Percentiles rank a stretch among this genome's conserved stretches.
phyloP scores from a whole-genome alignment of 2,113 vertebrate species.

The Orcinus orca region DNA sequence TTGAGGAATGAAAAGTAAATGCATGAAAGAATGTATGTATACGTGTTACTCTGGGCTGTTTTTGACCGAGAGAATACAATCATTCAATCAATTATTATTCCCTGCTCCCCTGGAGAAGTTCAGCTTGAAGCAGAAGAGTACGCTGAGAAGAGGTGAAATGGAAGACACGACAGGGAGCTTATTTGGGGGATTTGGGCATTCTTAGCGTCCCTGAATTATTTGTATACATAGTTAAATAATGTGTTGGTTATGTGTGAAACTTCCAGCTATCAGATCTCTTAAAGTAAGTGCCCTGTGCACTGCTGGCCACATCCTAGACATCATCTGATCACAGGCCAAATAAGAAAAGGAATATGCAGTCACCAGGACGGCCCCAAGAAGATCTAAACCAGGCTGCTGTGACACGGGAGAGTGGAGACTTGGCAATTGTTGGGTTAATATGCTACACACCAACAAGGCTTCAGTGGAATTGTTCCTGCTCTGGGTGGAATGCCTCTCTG shows the following conservation, averaged over 20 bases:
- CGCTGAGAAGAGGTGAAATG: background rate
- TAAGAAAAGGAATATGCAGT: background rate
- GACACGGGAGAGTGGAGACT: too few species aligned
- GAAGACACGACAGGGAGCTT: background rate
- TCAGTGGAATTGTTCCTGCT: background rate
- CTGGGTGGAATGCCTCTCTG: background rate
- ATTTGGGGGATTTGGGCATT: accelerated
- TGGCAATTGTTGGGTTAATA: accelerated
- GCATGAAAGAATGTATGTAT: accelerated
- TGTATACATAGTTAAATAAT: background rate
- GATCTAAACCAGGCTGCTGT: accelerated
- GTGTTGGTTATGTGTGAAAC: background rate
- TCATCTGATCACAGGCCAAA: background rate
- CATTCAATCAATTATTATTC: background rate
- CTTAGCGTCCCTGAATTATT: background rate
- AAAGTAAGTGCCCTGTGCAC: accelerated
- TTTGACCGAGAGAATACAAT: background rate
- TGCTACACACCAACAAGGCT: accelerated
- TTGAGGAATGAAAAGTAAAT: background rate
- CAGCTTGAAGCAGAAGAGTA: background rate
- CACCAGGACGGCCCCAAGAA: accelerated
- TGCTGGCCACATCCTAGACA: background rate
- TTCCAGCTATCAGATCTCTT: background rate
- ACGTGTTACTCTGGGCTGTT: background rate
- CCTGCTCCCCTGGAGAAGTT: background rate